Conservation (phyloP, 2,113 vertebrate genomes). For the Labrus mixtus region DNA sequence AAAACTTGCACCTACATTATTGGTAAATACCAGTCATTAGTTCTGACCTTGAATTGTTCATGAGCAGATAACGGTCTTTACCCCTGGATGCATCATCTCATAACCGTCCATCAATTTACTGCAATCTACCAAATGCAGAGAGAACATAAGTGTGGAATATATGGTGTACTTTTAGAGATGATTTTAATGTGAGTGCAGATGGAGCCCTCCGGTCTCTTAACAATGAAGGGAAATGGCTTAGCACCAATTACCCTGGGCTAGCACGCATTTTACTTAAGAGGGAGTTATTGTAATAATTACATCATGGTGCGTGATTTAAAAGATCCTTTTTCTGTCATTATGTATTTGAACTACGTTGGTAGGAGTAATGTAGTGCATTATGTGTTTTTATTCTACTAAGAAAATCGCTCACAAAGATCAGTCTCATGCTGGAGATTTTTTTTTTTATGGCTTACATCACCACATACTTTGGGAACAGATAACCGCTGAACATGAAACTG, state of each 20-base stretch:
- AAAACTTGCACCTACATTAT: too few species aligned
- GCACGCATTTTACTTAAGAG: constrained; percentile 48
- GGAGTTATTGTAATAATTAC: constrained; percentile 53
- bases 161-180: not conserved
- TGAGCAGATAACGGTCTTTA: not conserved
- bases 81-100: not conserved
- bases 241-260: constrained; percentile 46
- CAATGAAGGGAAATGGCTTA: constrained; percentile 22
- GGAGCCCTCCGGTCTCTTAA: constrained; percentile 4
- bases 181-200: not conserved
- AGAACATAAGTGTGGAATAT: not conserved
- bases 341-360: constrained; percentile 45
- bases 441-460: constrained; percentile 40
- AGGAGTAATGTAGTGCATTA: constrained; percentile 43
- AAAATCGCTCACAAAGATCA: constrained; percentile 30
- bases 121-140: constrained; percentile 16
- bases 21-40: not conserved
- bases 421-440: constrained; percentile 26
- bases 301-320: constrained; percentile 54
- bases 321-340: constrained; percentile 38
- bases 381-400: constrained; percentile 17
- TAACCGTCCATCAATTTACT: constrained; percentile 2
- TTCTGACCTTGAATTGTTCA: not conserved
- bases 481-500: constrained; percentile 2
- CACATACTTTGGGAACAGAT: constrained; percentile 28